Percentiles rank a stretch among this genome's conserved stretches.
Conservation (phyloP, 2,113 vertebrate species). For the Nyctereutes procyonoides region DNA sequence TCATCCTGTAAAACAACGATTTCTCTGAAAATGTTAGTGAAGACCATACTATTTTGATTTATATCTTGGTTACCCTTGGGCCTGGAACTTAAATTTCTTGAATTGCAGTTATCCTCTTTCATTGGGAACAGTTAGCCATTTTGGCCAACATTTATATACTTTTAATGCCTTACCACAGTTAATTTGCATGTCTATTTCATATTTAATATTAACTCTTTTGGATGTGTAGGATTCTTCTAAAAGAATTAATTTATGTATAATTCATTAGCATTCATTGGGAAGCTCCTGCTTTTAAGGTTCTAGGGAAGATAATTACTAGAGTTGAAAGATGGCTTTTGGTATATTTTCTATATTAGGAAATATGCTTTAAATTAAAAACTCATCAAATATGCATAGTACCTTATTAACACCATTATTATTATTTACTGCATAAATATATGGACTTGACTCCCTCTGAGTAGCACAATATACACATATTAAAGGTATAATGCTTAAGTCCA, state of each 20-base stretch:
- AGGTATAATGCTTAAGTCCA: conserved; percentile 50
- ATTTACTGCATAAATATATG: conserved; percentile 70
- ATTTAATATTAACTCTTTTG: conserved; percentile 63
- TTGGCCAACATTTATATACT: conserved; percentile 59
- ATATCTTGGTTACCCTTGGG: not conserved
- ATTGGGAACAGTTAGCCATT: conserved; percentile 18
- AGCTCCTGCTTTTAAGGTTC: conserved; percentile 50
- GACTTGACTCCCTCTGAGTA: conserved; percentile 53
- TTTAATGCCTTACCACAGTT: conserved; percentile 48
- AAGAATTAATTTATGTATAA: conserved; percentile 71
- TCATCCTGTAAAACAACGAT: not conserved
- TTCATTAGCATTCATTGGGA: conserved; percentile 71
- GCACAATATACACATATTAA: conserved; percentile 44
- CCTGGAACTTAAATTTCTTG: conserved; percentile 40
- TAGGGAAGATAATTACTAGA: conserved; percentile 70
- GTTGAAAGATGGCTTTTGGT: conserved; percentile 69
- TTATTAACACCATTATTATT: conserved; percentile 75
- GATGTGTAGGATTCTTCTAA: conserved; percentile 20
- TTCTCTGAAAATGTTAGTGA: not conserved
- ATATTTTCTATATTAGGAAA: conserved; percentile 71
- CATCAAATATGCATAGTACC: conserved; percentile 51
- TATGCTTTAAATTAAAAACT: conserved; percentile 76
- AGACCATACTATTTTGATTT: not conserved
- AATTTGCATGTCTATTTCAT: conserved; percentile 64
- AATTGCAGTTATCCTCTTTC: conserved; percentile 49